These are phyloP conservation scores for Polydrusus cervinus DNA, from an alignment of 2,888 invertebrate species.

Conservation along the genomic window DNA sequence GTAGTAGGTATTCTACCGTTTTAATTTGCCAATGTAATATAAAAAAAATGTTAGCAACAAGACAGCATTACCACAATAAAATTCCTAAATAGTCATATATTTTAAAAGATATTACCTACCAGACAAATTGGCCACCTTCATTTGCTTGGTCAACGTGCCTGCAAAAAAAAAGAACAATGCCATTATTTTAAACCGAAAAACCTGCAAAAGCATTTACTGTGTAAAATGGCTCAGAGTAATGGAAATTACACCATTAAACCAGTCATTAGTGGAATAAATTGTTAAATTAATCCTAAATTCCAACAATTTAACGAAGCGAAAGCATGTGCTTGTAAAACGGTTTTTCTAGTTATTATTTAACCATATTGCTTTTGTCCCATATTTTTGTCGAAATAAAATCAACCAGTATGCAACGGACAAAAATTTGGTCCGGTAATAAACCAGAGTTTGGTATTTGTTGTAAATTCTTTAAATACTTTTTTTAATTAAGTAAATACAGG, in stretches of 20 bases:
- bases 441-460: no score
- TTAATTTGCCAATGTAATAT: no score
- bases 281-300: slow-evolving; percentile 31
- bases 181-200: slow-evolving; percentile 22
- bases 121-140: slow-evolving; percentile 8
- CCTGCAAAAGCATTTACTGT: slow-evolving; percentile 10
- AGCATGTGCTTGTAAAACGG: slow-evolving; percentile 18
- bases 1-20: no score
- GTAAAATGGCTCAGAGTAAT: slow-evolving; percentile 30
- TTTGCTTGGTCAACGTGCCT: slow-evolving; percentile 1
- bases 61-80: no score
- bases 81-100: slow-evolving; percentile 1
- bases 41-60: no score
- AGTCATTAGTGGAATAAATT: slow-evolving; percentile 44
- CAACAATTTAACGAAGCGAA: slow-evolving; percentile 16
- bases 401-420: no score
- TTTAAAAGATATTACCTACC: slow-evolving; percentile 13
- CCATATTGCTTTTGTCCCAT: neutral
- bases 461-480: no score
- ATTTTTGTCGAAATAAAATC: slow-evolving; percentile 1
- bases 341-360: slow-evolving; percentile 16
- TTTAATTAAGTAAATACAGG: no score
- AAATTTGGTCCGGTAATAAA: no score
- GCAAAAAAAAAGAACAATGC: slow-evolving; percentile 24
- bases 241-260: slow-evolving; percentile 41